These are phyloP conservation scores for Polypterus senegalus DNA, from an alignment of 2,113 vertebrate species.

Conservation along the genomic window DNA sequence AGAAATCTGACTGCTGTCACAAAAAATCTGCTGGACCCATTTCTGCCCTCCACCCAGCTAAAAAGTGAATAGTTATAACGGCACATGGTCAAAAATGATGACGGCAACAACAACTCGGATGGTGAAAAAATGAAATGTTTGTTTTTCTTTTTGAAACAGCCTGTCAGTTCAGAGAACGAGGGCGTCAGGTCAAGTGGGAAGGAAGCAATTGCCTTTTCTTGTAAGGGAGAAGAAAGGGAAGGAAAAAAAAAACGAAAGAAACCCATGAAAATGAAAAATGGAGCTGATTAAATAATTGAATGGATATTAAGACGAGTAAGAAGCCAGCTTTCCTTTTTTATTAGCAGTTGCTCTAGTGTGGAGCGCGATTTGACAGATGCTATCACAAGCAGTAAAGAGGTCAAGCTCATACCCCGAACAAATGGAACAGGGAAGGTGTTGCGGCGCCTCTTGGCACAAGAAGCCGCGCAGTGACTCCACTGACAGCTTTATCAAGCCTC, in stretches of 20 bases:
- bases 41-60: no score
- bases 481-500: conserved; percentile 74
- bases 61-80: no score
- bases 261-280: neutral
- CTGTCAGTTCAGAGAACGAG: neutral
- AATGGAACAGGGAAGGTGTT: conserved; percentile 29
- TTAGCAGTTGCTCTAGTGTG: conserved; percentile 18
- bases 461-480: conserved; percentile 31
- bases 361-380: conserved; percentile 29
- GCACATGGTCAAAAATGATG: no score
- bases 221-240: neutral
- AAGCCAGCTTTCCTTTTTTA: conserved; percentile 9
- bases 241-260: neutral
- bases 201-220: conserved; percentile 1
- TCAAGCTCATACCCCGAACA: conserved; percentile 26
- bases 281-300: conserved; percentile 13
- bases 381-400: conserved; percentile 24
- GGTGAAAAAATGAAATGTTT: no score
- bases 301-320: conserved; percentile 10
- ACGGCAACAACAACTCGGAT: no score
- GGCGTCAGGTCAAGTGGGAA: neutral
- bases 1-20: no score
- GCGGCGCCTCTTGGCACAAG: conserved; percentile 23
- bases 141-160: no score
- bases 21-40: no score